phyloP scores from a whole-genome alignment of 2,113 vertebrate species.

The Mixornis gularis region DNA sequence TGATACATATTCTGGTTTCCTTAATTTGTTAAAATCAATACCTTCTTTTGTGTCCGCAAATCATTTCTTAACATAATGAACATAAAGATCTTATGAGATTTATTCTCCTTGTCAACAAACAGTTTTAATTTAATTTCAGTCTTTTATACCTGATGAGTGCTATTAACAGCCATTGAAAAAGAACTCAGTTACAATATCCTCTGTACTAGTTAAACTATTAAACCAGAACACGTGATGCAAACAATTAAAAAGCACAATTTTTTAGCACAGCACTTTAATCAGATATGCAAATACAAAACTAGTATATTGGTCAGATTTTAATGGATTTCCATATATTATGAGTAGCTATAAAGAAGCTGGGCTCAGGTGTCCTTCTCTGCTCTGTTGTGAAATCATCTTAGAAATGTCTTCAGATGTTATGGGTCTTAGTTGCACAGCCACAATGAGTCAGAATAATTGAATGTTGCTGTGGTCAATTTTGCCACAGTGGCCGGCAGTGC shows the following conservation, averaged over 20 bases:
- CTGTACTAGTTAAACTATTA: not conserved
- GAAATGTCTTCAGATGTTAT: conserved; percentile 2
- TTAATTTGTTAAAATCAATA: conserved; percentile 57
- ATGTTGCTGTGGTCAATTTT: conserved; percentile 44
- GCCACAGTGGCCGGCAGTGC: conserved; percentile 30
- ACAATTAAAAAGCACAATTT: not conserved
- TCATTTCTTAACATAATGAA: conserved; percentile 33
- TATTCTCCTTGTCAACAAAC: conserved; percentile 58
- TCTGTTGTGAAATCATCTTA: conserved; percentile 1
- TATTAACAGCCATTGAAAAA: conserved; percentile 1
- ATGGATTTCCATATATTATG: not conserved
- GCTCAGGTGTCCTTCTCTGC: conserved; percentile 21
- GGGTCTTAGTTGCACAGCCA: not conserved
- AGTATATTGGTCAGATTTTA: not conserved
- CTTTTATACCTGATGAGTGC: conserved; percentile 3
- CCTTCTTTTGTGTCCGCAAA: conserved; percentile 22
- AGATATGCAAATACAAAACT: not conserved
- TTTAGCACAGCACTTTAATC: not conserved
- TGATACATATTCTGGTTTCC: conserved; percentile 49
- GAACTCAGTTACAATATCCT: conserved; percentile 9
- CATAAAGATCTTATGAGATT: conserved; percentile 44
- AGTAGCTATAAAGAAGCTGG: not conserved
- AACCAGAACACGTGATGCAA: not conserved
- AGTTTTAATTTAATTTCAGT: conserved; percentile 59
- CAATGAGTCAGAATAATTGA: conserved; percentile 57